Evolutionary conservation across 2,113 vertebrate genomes (phyloP).

Genomic region (Hylia prasina): DNA sequence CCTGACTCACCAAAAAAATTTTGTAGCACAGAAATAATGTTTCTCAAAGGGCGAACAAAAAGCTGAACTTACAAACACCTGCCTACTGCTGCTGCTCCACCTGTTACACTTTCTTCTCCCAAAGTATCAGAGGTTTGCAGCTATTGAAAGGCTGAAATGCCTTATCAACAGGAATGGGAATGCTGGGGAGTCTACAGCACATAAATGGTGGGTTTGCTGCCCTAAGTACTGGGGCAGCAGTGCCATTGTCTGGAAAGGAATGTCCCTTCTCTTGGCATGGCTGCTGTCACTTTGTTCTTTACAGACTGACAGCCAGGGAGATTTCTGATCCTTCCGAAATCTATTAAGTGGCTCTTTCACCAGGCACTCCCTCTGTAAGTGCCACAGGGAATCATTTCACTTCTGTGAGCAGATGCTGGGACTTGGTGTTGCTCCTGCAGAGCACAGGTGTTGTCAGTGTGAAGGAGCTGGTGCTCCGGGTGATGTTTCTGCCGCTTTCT

Average conservation of each 20-base stretch:
- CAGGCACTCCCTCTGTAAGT: background rate
- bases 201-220: background rate
- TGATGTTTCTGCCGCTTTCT: background rate
- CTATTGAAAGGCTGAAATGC: background rate
- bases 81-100: background rate
- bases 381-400: background rate
- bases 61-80: background rate
- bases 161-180: accelerated
- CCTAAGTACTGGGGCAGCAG: background rate
- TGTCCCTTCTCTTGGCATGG: background rate
- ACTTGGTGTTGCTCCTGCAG: background rate
- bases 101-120: background rate
- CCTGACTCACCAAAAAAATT: background rate
- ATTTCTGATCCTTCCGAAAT: background rate
- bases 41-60: background rate
- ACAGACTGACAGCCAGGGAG: background rate
- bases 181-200: background rate
- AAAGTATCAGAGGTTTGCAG: background rate
- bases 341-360: background rate
- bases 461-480: background rate
- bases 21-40: background rate
- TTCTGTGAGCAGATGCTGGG: background rate
- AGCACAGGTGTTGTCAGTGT: background rate
- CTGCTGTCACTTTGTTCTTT: background rate
- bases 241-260: background rate